Evolutionary conservation across 2,797 vertebrate species (phyloP).

Genomic region (Pteropus rufus): DNA sequence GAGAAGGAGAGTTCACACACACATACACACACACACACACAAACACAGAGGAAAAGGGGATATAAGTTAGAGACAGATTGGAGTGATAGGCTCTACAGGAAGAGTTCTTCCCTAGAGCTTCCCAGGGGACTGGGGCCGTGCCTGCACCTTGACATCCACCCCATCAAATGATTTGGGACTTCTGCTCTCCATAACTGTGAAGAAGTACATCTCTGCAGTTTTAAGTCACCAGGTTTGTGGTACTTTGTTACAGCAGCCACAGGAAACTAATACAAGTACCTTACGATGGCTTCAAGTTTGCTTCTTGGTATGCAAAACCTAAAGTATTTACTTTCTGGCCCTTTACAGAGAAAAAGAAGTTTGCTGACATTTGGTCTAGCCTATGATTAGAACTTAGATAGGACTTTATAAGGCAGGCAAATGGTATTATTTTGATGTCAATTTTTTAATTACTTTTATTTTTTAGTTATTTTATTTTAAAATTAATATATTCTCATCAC

Average conservation of each 20-base stretch:
- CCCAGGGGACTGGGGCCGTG: not conserved
- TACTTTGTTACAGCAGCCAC: not conserved
- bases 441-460: not conserved
- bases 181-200: not conserved
- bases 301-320: not conserved
- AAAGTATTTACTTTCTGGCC: not conserved
- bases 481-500: not conserved
- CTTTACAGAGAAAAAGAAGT: not conserved
- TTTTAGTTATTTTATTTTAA: not conserved
- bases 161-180: not conserved
- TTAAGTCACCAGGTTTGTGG: not conserved
- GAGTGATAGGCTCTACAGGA: not conserved
- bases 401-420: not conserved
- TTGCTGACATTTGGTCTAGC: not conserved
- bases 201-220: not conserved
- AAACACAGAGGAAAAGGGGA: not conserved
- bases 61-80: not conserved
- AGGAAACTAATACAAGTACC: not conserved
- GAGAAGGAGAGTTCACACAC: not conserved
- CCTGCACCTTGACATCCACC: not conserved
- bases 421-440: not conserved
- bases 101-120: not conserved
- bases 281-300: not conserved
- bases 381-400: not conserved
- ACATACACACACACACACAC: not conserved